Evolutionary conservation across 2,113 vertebrate species (phyloP).

Genomic region (Eolophus roseicapilla): DNA sequence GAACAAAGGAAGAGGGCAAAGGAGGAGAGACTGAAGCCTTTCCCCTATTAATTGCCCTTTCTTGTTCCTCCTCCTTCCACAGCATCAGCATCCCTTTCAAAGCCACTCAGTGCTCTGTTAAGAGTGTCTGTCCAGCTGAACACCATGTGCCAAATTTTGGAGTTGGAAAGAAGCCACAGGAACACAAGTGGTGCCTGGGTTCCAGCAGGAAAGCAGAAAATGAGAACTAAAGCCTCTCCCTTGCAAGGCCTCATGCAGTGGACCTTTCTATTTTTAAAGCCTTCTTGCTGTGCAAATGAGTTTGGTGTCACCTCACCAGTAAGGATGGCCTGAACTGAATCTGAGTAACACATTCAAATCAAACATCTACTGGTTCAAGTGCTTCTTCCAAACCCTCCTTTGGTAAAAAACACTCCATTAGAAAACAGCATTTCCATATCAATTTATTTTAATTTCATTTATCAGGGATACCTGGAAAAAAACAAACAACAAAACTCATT

Average conservation of each 20-base stretch:
- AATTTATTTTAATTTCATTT: neutral
- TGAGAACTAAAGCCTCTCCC: neutral
- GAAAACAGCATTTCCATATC: neutral
- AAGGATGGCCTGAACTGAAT: neutral
- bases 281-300: neutral
- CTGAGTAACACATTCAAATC: neutral
- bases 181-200: neutral
- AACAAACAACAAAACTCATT: neutral
- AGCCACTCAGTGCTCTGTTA: neutral
- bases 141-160: neutral
- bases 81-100: neutral
- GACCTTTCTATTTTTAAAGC: conserved; percentile 10
- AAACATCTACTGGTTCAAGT: neutral
- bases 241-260: neutral
- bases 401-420: neutral
- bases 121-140: neutral
- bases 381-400: neutral
- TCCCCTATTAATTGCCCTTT: neutral
- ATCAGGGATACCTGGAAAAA: neutral
- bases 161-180: neutral
- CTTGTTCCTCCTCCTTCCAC: neutral
- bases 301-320: neutral
- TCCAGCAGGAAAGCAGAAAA: conserved; percentile 4
- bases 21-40: neutral
- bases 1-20: neutral